Evolutionary conservation across 1,140 invertebrate species (phyloP).

Genomic region (Antheraea pernyi): DNA sequence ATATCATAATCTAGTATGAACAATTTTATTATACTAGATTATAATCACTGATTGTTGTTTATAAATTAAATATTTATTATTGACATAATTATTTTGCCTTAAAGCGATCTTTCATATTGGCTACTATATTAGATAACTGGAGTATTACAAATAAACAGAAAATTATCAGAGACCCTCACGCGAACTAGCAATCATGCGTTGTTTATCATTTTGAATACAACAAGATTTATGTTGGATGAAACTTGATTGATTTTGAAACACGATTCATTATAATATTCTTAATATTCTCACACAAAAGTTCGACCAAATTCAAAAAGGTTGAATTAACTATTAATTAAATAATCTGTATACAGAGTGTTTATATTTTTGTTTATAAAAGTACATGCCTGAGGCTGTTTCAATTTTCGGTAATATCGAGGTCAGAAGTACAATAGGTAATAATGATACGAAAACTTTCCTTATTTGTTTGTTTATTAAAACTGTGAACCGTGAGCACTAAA

Average conservation of each 20-base stretch:
- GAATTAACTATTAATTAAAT: not conserved
- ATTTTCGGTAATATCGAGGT: constrained; percentile 32
- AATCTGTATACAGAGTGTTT: not conserved
- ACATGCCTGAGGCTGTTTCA: not conserved
- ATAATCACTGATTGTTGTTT: not conserved
- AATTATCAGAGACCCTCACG: constrained; percentile 53
- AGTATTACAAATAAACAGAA: constrained; percentile 27
- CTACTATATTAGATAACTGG: not conserved
- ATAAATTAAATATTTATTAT: constrained; percentile 14
- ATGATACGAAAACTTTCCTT: constrained; percentile 49
- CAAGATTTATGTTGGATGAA: not conserved
- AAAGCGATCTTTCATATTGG: not conserved
- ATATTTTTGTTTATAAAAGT: not conserved
- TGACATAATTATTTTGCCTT: not conserved
- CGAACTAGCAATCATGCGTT: constrained; percentile 61
- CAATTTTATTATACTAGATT: not conserved
- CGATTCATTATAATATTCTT: too few species aligned
- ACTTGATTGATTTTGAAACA: not conserved
- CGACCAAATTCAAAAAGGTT: too few species aligned
- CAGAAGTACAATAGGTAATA: constrained; percentile 39
- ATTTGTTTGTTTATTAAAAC: constrained; percentile 68
- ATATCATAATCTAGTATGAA: not conserved
- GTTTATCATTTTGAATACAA: not conserved
- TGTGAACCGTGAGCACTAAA: constrained; percentile 48
- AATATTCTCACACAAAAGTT: not conserved